Evolutionary conservation across 1,140 invertebrate species (phyloP).

Genomic region (Drusus annulatus): DNA sequence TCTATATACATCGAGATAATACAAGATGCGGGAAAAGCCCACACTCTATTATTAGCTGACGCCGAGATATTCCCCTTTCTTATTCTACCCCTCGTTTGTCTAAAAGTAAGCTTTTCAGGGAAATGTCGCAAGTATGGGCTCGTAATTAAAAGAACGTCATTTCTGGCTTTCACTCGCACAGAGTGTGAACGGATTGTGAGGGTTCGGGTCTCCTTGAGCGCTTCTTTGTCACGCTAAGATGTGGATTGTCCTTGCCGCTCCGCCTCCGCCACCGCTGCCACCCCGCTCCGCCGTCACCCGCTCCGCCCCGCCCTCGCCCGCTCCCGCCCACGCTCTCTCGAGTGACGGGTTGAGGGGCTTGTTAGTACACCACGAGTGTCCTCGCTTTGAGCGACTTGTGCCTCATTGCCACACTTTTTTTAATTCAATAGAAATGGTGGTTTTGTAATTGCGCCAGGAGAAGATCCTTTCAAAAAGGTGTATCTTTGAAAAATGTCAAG

Average conservation of each 20-base stretch:
- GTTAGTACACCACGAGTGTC: conserved; percentile 51
- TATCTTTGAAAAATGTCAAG: conserved; percentile 20
- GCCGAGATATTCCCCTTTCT: not conserved
- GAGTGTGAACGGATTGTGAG: conserved; percentile 41
- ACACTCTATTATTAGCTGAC: too few relatives aligned
- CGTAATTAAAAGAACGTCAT: conserved; percentile 40
- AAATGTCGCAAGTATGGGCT: conserved; percentile 32
- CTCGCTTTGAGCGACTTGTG: conserved; percentile 48
- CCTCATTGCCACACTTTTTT: conserved; percentile 45
- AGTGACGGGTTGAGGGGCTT: conserved; percentile 47
- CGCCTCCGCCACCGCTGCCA: not conserved
- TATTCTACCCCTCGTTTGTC: not conserved
- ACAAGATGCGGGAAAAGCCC: too few relatives aligned
- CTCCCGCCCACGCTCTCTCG: not conserved
- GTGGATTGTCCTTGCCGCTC: conserved; percentile 4
- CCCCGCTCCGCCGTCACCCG: not conserved
- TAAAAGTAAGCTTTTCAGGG: not conserved
- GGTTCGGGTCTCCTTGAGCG: conserved; percentile 44
- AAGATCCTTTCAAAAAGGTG: conserved; percentile 7
- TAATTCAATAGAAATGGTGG: conserved; percentile 26
- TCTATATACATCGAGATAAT: too few relatives aligned
- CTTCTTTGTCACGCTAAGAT: conserved; percentile 43
- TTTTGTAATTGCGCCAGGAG: conserved; percentile 24
- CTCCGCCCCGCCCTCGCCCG: not conserved
- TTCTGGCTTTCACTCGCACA: conserved; percentile 18